Evolutionary conservation across 1,140 invertebrate genomes (phyloP), one percentile per base, ranked within the genome.

Genomic region (Acromyrmex charruanus): DNA sequence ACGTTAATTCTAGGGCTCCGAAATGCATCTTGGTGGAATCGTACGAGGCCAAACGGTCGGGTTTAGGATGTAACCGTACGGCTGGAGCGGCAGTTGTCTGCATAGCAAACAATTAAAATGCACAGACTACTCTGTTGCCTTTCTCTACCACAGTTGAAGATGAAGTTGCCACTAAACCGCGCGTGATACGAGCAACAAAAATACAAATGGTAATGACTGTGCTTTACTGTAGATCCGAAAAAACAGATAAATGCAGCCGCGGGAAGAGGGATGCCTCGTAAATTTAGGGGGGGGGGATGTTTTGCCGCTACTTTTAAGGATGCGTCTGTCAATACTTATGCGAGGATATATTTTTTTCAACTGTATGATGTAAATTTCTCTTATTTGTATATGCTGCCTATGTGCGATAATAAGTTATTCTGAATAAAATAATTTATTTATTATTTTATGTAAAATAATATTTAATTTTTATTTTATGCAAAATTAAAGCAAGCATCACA

Each of bases 1-100:
- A 89, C 87, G 92, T 87, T 94, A 94, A 94, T 94, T 94, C 93
- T 93, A 94, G 93, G 93, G 93, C 91, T 89, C 89, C 90, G 90
- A 91, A 94, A 93, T 90, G 88, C 88, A 92, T 92, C 91, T 88
- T 92, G 90, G 92, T 88, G 93, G 90, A 93, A 93, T 94, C 92
- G 91, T 91, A 90, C 91, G 79, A 69, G 85, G 61, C 71, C 35
- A 74, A 79, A 74, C 53, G 69, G 63, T 35, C 49, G 28, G 53
- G 59, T 71, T 75, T 85, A 61, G 68, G 74, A 74, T 72, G 80
- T 72, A 86, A 84, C 65, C 44, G 71, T 68, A 79, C 44, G 58
- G 69, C 18, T 14, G 44, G 68, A 82, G 69, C 28, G 6, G 53
- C 58, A 65, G 77, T 85, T 72, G 86, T 85, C 88, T 85, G 86